Percentiles rank a stretch among this genome's conserved stretches.
phyloP scores from a whole-genome alignment of 2,888 invertebrate species.

The Leptinotarsa juncta region DNA sequence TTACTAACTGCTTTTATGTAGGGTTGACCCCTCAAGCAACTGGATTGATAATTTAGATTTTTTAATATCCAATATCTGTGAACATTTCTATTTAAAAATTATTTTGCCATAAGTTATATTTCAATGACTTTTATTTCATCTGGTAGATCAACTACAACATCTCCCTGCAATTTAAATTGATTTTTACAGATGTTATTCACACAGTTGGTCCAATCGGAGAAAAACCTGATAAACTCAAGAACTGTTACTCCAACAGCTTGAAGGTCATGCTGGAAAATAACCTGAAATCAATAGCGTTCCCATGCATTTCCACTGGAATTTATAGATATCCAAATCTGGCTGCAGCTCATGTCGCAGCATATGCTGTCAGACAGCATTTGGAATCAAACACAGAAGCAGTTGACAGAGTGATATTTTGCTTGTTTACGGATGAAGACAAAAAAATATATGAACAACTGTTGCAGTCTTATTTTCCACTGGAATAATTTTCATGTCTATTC shows the following conservation, averaged over 20 bases:
- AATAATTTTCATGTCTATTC: slow-evolving; percentile 49
- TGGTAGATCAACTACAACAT: too few relatives aligned
- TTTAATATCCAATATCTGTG: too few relatives aligned
- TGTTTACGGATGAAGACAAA: slow-evolving; percentile 79
- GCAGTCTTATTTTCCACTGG: slow-evolving; percentile 78
- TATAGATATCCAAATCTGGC: slow-evolving; percentile 86
- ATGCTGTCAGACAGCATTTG: slow-evolving; percentile 75
- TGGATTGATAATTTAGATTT: too few relatives aligned
- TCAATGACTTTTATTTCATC: too few relatives aligned
- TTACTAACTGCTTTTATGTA: too few relatives aligned
- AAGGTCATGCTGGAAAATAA: slow-evolving; percentile 69
- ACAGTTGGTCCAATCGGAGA: slow-evolving; percentile 89
- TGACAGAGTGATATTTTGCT: slow-evolving; percentile 83
- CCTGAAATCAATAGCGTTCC: slow-evolving; percentile 81
- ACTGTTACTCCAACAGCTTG: slow-evolving; percentile 80
- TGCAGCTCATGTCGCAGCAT: slow-evolving; percentile 81
- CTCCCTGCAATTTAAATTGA: slow-evolving; percentile 24
- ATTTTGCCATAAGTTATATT: too few relatives aligned
- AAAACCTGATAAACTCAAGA: slow-evolving; percentile 71
- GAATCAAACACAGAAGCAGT: slow-evolving; percentile 68
- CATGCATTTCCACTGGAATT: slow-evolving; percentile 92
- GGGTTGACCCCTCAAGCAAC: too few relatives aligned
- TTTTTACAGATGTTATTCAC: slow-evolving; percentile 83
- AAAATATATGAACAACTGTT: slow-evolving; percentile 78
- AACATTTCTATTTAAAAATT: too few relatives aligned